Evolutionary conservation across 2,797 vertebrate genomes (phyloP).

Genomic region (Halcyon badia): DNA sequence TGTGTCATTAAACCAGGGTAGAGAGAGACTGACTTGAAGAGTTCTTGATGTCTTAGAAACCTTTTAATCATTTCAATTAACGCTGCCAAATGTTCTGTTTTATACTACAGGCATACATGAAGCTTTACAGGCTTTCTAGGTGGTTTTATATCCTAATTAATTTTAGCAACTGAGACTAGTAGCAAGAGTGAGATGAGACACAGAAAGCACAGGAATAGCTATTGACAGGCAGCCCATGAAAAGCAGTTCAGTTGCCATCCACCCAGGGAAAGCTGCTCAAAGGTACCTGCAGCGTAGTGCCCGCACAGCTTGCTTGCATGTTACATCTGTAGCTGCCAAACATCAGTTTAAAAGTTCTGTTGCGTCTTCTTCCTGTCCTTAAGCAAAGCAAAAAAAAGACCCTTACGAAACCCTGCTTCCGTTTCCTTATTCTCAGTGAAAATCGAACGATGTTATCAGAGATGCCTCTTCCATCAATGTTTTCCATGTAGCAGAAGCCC

Average conservation of each 20-base stretch:
- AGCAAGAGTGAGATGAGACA: background rate
- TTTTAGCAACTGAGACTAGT: slow-evolving; percentile 29
- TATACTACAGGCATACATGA: slow-evolving; percentile 27
- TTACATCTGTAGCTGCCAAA: background rate
- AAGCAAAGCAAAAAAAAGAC: background rate
- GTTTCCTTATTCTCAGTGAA: background rate
- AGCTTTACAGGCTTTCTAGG: slow-evolving; percentile 45
- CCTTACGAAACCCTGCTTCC: background rate
- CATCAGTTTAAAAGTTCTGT: background rate
- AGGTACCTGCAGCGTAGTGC: background rate
- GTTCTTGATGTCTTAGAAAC: background rate
- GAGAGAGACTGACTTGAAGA: background rate
- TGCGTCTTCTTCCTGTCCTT: background rate
- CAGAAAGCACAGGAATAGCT: background rate
- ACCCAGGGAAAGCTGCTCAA: background rate
- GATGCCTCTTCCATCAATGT: background rate
- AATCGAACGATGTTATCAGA: background rate
- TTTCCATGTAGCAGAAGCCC: background rate
- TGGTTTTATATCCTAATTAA: slow-evolving; percentile 60
- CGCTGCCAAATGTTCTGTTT: slow-evolving; percentile 38
- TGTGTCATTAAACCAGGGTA: slow-evolving; percentile 25
- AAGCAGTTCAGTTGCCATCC: background rate
- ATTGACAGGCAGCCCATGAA: background rate
- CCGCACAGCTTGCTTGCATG: background rate
- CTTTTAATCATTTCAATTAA: slow-evolving; percentile 51